A percentile compares a stretch with the other conserved stretches of the same genome.
These are phyloP conservation scores for Ips nitidus DNA, from an alignment of 1,140 invertebrate species.

Conservation along the genomic window DNA sequence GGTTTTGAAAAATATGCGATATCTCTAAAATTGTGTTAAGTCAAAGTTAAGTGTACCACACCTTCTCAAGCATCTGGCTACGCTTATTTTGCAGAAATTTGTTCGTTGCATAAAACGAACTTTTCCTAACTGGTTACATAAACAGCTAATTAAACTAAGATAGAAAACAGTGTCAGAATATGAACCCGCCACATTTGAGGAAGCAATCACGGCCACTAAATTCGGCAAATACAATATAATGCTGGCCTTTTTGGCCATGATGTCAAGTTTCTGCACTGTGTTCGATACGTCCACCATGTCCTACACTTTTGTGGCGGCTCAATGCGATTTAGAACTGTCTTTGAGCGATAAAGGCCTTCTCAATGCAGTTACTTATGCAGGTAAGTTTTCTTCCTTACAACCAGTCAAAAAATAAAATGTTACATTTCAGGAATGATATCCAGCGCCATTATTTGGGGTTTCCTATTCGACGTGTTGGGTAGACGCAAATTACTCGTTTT, in stretches of 20 bases:
- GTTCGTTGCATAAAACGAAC: no score
- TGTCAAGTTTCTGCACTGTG: conserved; percentile 54
- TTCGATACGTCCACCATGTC: conserved; percentile 57
- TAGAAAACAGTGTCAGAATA: conserved; percentile 18
- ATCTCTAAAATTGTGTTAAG: no score
- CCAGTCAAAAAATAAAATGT: neutral
- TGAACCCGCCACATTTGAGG: conserved; percentile 46
- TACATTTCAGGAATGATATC: conserved; percentile 40
- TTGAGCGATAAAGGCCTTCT: conserved; percentile 59
- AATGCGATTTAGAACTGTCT: conserved; percentile 59
- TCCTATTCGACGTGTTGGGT: conserved; percentile 75
- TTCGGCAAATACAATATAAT: conserved; percentile 63
- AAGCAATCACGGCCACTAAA: conserved; percentile 51
- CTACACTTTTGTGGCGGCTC: conserved; percentile 61
- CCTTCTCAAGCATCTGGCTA: no score
- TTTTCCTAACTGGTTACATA: no score
- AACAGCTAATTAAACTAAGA: neutral
- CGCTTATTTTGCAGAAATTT: no score
- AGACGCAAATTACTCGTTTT: conserved; percentile 70
- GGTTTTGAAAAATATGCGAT: no score
- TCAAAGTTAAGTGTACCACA: no score
- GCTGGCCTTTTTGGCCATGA: conserved; percentile 55
- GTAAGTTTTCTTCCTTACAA: conserved; percentile 46
- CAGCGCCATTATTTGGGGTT: conserved; percentile 81
- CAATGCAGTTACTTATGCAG: conserved; percentile 65